These are phyloP conservation scores for Agraylea sexmaculata DNA, from an alignment of 1,140 invertebrate genomes.

Conservation along the genomic window DNA sequence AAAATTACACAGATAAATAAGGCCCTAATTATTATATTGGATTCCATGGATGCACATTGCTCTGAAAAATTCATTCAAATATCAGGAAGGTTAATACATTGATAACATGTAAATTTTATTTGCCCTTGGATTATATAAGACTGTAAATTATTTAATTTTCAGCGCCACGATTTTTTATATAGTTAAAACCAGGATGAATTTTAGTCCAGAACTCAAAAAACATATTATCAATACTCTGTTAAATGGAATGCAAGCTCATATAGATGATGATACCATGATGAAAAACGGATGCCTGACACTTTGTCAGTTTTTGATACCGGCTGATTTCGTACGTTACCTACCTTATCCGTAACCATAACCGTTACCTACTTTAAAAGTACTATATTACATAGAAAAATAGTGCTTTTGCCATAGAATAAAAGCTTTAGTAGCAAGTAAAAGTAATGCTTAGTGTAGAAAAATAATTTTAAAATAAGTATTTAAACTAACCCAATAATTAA, in stretches of 20 bases:
- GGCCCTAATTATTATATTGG: conserved; percentile 64
- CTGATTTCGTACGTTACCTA: conserved; percentile 84
- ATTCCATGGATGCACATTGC: conserved; percentile 76
- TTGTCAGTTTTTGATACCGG: conserved; percentile 89
- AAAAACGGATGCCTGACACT: conserved; percentile 89
- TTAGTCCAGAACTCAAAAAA: conserved; percentile 55
- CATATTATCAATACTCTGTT: conserved; percentile 69
- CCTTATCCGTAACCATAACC: no score
- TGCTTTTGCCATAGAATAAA: no score
- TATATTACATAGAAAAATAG: no score
- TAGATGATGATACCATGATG: conserved; percentile 83
- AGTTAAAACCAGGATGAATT: conserved; percentile 71
- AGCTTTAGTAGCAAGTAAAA: no score
- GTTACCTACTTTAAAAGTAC: no score
- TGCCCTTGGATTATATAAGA: background rate
- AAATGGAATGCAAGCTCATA: conserved; percentile 78
- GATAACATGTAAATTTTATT: no score
- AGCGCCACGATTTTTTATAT: conserved; percentile 93
- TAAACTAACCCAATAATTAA: no score
- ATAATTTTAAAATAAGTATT: no score
- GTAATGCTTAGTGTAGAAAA: no score
- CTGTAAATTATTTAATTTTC: conserved; percentile 24
- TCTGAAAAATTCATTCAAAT: conserved; percentile 83
- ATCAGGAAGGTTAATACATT: conserved; percentile 86
- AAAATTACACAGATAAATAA: conserved; percentile 55